Evolutionary conservation across 2,888 invertebrate species (phyloP), one percentile per base, ranked within the genome.

Genomic region (Eustalomyia histrio): DNA sequence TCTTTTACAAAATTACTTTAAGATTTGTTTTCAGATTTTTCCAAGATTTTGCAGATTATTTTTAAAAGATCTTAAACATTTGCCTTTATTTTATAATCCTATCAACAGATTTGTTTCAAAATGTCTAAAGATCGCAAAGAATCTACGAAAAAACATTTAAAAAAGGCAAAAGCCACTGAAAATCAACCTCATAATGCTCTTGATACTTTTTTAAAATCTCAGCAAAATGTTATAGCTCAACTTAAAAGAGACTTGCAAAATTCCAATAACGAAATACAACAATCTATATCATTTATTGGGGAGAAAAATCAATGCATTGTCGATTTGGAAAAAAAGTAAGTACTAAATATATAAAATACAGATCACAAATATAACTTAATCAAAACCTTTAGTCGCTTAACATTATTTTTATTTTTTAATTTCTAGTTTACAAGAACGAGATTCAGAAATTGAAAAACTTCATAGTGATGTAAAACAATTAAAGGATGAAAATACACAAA

Each of bases 301-400:
- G 72, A 81, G 35, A 83, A 82, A 21, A 68, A 79, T 4, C 79
- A 75, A 21, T 47, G 24, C n/a, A 79, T 83, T 29, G 16, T 43
- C n/a, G 67, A 78, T 17, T 61, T 84, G 24, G 67, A 76, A 16
- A 65, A 76, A 55, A 73, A 60, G 85, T 85, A 71, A n/a, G 52
- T 21, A 7, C 8, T 21, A 4, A 21, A 21, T 4, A 21, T 21
- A 21, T 21, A 21, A 21, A 21, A 21, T 21, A 21, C 21, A 21
- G 21, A 21, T 21, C 4, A 21, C 21, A 4, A 21, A 21, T 21
- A 21, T 21, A 21, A 21, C n/a, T n/a, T 21, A 21, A 21, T 21
- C 21, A 21, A 2, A 21, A 21, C 21, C 21, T 21, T 21, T 43
- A 9, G 17, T 16, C 7, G 1, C 18, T 10, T 24, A 14, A 61